Conservation (phyloP, 2,797 vertebrate genomes). For the Cheirogaleus major region DNA sequence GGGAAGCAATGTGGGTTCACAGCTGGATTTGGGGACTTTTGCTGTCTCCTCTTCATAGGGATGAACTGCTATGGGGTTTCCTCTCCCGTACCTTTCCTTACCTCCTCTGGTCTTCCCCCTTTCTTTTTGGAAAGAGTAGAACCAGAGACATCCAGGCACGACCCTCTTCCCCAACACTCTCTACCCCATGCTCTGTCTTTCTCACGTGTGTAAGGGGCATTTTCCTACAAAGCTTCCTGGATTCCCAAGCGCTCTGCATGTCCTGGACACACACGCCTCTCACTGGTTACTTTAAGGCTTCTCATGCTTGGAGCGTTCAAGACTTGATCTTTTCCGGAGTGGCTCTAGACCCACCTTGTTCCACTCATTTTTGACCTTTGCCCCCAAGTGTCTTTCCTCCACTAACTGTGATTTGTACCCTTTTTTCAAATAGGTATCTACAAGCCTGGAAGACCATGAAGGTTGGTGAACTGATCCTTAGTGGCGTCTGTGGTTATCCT, state of each 20-base stretch:
- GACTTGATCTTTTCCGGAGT: neutral
- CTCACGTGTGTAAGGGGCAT: neutral
- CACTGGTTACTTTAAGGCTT: neutral
- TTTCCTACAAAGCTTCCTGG: neutral
- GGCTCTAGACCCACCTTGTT: neutral
- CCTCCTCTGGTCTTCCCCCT: too few relatives aligned
- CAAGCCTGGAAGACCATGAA: neutral
- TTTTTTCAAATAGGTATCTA: neutral
- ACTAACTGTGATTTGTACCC: neutral
- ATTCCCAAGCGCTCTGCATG: neutral
- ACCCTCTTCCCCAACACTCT: neutral
- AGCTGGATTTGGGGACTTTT: neutral
- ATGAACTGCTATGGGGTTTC: fast-evolving
- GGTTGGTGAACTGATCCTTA: neutral
- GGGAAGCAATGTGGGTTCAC: neutral
- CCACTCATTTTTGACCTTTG: neutral
- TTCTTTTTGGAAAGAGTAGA: neutral
- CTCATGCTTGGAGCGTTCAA: fast-evolving
- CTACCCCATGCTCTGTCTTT: neutral
- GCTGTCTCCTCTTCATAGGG: neutral
- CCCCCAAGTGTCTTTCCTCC: neutral
- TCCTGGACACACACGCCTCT: neutral
- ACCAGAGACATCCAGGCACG: too few relatives aligned
- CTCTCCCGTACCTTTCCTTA: neutral
- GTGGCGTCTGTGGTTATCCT: neutral